Evolutionary conservation across 2,113 vertebrate species (phyloP).

Genomic region (Callipepla californica): DNA sequence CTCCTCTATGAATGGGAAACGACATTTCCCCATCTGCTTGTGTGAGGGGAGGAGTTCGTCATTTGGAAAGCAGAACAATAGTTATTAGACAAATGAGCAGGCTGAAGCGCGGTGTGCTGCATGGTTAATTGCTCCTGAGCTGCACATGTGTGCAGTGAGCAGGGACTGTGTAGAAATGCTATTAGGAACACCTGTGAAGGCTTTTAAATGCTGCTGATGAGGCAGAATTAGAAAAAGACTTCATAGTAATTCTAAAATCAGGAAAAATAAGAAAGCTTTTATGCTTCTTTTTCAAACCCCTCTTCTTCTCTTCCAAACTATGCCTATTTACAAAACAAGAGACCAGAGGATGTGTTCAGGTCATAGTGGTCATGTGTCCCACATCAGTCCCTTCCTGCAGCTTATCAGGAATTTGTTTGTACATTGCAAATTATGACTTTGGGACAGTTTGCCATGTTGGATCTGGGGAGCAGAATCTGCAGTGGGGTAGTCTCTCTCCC

Average conservation of each 20-base stretch:
- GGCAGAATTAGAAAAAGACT: background rate
- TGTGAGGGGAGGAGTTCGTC: conserved; percentile 13
- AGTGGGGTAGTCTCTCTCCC: fast-evolving
- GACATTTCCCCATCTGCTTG: conserved; percentile 59
- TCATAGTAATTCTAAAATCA: background rate
- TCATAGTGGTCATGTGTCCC: background rate
- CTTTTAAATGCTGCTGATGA: conserved; percentile 5
- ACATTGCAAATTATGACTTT: background rate
- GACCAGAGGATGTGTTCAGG: background rate
- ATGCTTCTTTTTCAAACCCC: background rate
- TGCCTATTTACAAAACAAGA: background rate
- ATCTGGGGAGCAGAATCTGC: background rate
- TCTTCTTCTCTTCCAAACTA: background rate
- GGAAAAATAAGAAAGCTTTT: background rate
- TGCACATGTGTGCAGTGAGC: conserved; percentile 18
- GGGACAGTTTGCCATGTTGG: background rate
- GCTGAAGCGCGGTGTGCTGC: conserved; percentile 25
- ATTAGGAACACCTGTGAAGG: background rate
- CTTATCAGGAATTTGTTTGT: background rate
- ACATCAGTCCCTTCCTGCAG: background rate
- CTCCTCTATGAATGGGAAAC: conserved; percentile 15
- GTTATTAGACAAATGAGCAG: conserved; percentile 43
- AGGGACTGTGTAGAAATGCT: background rate
- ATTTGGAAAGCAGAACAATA: conserved; percentile 45
- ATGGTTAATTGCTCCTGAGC: conserved; percentile 18